Evolutionary conservation across 2,797 vertebrate species (phyloP).

Genomic region (Sternotherus odoratus): DNA sequence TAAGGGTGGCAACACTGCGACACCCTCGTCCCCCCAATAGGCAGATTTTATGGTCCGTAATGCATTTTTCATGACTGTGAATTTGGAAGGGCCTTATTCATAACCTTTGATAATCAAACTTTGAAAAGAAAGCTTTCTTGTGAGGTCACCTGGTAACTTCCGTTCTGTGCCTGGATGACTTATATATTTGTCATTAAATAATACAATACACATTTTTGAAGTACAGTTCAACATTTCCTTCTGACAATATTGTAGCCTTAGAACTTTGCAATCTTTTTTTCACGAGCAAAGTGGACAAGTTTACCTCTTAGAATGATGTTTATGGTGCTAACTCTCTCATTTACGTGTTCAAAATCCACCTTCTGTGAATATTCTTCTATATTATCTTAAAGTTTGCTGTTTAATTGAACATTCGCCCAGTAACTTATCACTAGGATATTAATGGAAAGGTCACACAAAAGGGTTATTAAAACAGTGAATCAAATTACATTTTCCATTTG

Average conservation of each 20-base stretch:
- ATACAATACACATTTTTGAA: background rate
- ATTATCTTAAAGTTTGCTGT: constrained; percentile 24
- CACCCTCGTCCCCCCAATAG: too few relatives aligned
- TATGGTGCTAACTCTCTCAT: background rate
- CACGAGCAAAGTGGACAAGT: background rate
- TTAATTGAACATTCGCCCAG: constrained; percentile 5
- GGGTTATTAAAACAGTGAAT: background rate
- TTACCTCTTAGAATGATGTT: background rate
- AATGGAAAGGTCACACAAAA: background rate
- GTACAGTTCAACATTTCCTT: background rate
- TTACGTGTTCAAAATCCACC: background rate
- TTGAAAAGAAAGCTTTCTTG: constrained; percentile 31
- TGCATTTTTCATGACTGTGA: too few relatives aligned
- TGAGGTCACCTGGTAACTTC: constrained; percentile 1
- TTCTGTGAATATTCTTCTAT: constrained; percentile 10
- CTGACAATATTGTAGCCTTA: constrained; percentile 1
- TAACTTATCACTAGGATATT: background rate
- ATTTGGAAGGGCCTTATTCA: background rate
- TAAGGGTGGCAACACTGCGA: too few relatives aligned
- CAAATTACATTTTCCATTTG: background rate
- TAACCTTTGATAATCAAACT: constrained; percentile 23
- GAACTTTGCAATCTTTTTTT: background rate
- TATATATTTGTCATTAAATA: background rate
- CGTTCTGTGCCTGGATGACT: constrained; percentile 9
- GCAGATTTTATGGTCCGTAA: too few relatives aligned